Evolutionary conservation across 2,113 vertebrate species (phyloP).

Genomic region (Drymodes brunneopygia): DNA sequence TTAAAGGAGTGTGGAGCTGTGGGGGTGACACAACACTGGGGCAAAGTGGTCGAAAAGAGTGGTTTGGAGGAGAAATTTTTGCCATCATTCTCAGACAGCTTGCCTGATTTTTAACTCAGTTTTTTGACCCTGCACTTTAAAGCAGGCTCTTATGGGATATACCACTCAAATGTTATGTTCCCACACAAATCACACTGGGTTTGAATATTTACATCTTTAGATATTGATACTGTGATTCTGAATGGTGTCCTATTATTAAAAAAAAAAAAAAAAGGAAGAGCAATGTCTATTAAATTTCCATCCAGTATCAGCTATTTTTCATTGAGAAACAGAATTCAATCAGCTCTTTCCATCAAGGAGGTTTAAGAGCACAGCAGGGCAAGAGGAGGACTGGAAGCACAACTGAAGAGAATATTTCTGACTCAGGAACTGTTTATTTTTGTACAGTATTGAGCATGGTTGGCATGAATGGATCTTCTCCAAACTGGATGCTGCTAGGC

Average conservation of each 20-base stretch:
- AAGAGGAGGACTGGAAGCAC: not conserved
- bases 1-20: not conserved
- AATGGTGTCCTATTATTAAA: not conserved
- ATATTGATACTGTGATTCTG: not conserved
- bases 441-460: not conserved
- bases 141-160: not conserved
- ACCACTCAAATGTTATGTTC: not conserved
- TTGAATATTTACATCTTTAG: not conserved
- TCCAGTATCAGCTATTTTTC: not conserved
- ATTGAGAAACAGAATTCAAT: not conserved
- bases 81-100: not conserved
- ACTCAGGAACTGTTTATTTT: not conserved
- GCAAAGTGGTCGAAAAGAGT: not conserved
- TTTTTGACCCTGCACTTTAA: not conserved
- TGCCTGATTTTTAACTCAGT: not conserved
- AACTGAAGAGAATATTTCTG: not conserved
- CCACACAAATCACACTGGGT: not conserved
- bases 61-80: not conserved
- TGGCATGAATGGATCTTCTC: not conserved
- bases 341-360: not conserved
- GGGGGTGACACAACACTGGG: not conserved
- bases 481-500: not conserved
- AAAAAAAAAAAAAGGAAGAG: not conserved
- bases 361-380: not conserved
- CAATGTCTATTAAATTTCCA: not conserved